phyloP scores from a whole-genome alignment of 2,113 vertebrate genomes.

The Platichthys flesus region DNA sequence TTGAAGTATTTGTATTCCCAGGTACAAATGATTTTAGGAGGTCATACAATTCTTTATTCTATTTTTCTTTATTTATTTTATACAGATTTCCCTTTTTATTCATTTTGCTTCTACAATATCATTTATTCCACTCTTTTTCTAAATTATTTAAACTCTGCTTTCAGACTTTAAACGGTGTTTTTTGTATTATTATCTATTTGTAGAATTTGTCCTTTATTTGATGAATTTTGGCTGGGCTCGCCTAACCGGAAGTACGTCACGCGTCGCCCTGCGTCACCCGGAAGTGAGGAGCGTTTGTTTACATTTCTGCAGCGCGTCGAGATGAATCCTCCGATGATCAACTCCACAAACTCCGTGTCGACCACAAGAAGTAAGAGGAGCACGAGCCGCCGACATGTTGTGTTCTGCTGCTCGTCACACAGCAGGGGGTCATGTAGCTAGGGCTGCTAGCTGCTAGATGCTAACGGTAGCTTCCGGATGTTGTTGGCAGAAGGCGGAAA shows the following conservation, averaged over 20 bases:
- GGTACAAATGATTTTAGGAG: too few species aligned
- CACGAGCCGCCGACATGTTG: neutral
- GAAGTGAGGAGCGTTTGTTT: constrained; percentile 57
- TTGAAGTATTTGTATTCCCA: too few species aligned
- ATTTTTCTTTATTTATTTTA: too few species aligned
- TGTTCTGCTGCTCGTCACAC: neutral
- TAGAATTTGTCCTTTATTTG: too few species aligned
- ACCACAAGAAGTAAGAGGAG: constrained; percentile 65
- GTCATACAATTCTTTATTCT: too few species aligned
- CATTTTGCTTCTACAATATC: too few species aligned
- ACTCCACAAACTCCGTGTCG: constrained; percentile 63
- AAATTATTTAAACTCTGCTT: too few species aligned
- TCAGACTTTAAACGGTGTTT: too few species aligned
- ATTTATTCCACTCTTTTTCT: too few species aligned
- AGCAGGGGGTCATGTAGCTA: neutral
- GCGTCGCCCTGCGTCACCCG: constrained; percentile 21
- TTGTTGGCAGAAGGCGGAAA: neutral
- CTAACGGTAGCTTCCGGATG: constrained; percentile 13
- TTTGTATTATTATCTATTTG: too few species aligned
- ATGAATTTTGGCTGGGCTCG: too few species aligned
- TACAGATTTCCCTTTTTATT: too few species aligned
- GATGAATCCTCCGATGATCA: constrained; percentile 67
- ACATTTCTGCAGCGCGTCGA: constrained; percentile 20
- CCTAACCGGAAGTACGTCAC: constrained; percentile 9
- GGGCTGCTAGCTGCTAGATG: constrained; percentile 44